Evolutionary conservation across 2,888 invertebrate genomes (phyloP).

Genomic region (Idaea biselata): DNA sequence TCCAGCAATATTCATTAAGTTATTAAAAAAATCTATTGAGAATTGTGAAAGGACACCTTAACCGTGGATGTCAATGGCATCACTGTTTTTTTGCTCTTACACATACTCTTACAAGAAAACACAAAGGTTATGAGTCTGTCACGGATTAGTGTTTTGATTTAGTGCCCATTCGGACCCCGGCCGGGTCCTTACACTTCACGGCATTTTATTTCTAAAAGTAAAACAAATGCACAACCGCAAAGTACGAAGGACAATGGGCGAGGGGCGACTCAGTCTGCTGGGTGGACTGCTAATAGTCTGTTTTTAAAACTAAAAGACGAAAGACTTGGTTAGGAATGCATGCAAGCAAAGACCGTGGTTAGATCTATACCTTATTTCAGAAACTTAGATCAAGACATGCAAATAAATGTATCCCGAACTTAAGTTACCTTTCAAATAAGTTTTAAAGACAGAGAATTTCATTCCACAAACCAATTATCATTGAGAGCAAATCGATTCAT

Average conservation of each 20-base stretch:
- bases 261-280: background rate
- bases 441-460: constrained; percentile 4
- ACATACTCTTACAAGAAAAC: constrained; percentile 15
- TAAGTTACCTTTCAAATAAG: constrained; percentile 10
- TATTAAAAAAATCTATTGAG: constrained; percentile 27
- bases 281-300: background rate
- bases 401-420: background rate
- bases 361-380: no score
- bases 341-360: no score
- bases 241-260: background rate
- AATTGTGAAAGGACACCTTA: background rate
- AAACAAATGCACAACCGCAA: background rate
- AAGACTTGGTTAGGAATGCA: no score
- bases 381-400: background rate
- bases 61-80: constrained; percentile 13
- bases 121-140: constrained; percentile 50
- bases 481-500: constrained; percentile 13
- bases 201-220: constrained; percentile 12
- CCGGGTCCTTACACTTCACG: constrained; percentile 32
- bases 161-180: constrained; percentile 44
- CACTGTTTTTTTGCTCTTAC: background rate
- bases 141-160: constrained; percentile 60
- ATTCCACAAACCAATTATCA: constrained; percentile 5
- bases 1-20: no score
- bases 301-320: no score